Base-by-base conservation (phyloP, 2,113 vertebrate species). In the Equus quagga region DNA sequence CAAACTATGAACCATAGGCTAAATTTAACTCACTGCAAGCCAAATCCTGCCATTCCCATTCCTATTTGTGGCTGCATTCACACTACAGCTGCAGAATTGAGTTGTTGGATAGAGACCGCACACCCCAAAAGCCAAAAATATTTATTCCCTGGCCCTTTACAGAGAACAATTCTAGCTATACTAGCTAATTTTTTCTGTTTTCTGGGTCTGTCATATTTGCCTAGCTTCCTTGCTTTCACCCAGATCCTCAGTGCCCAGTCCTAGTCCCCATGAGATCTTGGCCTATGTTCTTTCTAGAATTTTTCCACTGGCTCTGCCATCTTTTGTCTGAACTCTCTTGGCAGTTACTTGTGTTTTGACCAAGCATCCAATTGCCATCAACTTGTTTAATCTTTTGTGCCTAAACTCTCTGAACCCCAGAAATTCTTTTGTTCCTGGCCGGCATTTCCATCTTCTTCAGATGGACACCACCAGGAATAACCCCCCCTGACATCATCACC, bases 361-460 rank as follows among this genome's bases (percentile, higher is more conserved):
- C 33, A 83, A 82, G 4, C 44, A 75, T 81, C 33, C 28, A 96
- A 15, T 11, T 73, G 31, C 46, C 46, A 86, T 67, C 64, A 28
- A 28, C 8, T 6, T 78, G 9, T 46, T 95, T 62, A 97, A 78
- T 19, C 49, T 92, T 86, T 92, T 72, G 56, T 65, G 18, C 10
- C 24, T 60, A n/a, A 72, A 8, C 21, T 70, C 17, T 91, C 91
- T 92, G 54, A 96, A 82, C 28, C 87, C 18, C 54, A 65, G 51
- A 89, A 91, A 96, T 67, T 62, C 28, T 75, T 92, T 89, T 75
- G 24, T 81, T 58, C 54, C 31, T 82, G 17, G 15, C 28, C 89
- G 60, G 4, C 26, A 89, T 79, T 81, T 92, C 51, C 28, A 62
- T 64, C 78, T 82, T 86, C 87, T 92, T 95, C 65, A 95, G 28